These are phyloP conservation scores for Zaprionus camerounensis DNA, from an alignment of 1,140 invertebrate species.

Conservation along the genomic window DNA sequence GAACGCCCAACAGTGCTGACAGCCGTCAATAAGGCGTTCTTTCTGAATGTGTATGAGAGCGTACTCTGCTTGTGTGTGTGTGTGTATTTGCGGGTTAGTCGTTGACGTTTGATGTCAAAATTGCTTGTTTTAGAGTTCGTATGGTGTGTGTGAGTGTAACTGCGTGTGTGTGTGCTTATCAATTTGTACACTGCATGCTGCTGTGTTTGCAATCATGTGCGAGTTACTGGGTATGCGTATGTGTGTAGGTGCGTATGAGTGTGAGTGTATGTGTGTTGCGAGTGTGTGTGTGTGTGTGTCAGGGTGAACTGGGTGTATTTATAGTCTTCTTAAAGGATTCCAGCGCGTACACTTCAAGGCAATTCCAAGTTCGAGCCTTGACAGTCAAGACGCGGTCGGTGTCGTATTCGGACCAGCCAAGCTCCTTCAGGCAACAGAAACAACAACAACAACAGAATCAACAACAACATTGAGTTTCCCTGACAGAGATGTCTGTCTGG, in stretches of 20 bases:
- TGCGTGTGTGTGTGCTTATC: constrained; percentile 43
- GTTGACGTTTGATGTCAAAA: constrained; percentile 81
- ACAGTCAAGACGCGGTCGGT: constrained; percentile 35
- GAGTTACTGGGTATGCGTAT: constrained; percentile 25
- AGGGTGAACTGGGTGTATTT: constrained; percentile 46
- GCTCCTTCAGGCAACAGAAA: constrained; percentile 16
- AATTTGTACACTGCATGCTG: constrained; percentile 48
- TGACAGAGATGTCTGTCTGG: constrained; percentile 29
- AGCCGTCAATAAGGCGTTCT: constrained; percentile 50
- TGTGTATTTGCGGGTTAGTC: constrained; percentile 40
- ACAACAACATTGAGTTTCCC: not conserved
- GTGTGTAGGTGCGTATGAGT: not conserved
- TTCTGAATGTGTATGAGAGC: constrained; percentile 2
- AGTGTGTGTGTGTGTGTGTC: constrained; percentile 13
- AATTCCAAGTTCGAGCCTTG: constrained; percentile 53
- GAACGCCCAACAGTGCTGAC: constrained; percentile 58
- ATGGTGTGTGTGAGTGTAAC: constrained; percentile 6
- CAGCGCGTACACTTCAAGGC: constrained; percentile 54
- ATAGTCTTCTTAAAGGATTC: constrained; percentile 78
- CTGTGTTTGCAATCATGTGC: constrained; percentile 11
- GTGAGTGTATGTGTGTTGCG: constrained; percentile 25
- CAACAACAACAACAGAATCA: not conserved
- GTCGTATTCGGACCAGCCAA: constrained; percentile 21
- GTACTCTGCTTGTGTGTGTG: not conserved
- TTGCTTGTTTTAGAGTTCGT: constrained; percentile 65